Base-by-base conservation (phyloP, 1,140 invertebrate species). In the Ceratina japonica region DNA sequence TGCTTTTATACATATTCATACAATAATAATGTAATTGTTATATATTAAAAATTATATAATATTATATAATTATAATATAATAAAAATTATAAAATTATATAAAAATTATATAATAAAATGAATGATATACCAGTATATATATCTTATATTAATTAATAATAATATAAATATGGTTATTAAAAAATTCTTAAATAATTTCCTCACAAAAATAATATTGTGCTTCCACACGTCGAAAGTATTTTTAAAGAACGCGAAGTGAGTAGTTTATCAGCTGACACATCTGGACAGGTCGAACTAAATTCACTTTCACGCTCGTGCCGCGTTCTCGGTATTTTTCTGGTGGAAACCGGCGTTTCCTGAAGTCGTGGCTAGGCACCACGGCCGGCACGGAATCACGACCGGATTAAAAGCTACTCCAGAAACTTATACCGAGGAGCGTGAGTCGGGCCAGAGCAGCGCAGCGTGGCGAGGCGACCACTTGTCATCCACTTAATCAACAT, bases 401-500 rank as follows among this genome's bases (percentile, higher is more conserved):
- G n/a, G 37, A 59, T 62, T 20, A 24, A 52, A 44, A 70, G 64
- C 66, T 71, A 76, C 74, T 71, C 64, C 27, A 64, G 74, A 59
- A 76, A 74, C 63, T 69, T 61, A 44, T 44, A 22, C 12, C 44
- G 61, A 37, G 56, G 49, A 75, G 68, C 76, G 83, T 66, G 83
- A 85, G 75, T 52, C 68, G 13, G 37, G 37, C 37, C 27, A 31
- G 5, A 2, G 37, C 37, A 44, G 37, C 37, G 37, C 37, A 44
- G 37, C 37, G 37, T 44, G 37, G 37, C 10, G n/a, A 15, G 16
- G 8, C 54, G 22, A 56, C 62, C 65, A 70, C 84, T 85, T 79
- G 83, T 85, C 83, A 71, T 86, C 70, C 73, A 69, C 74, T 84
- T 82, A 84, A 85, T 85, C 84, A 69, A 84, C 79, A 44, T 84